Evolutionary conservation across 2,113 vertebrate species (phyloP).

Genomic region (Poeciliopsis turrubarensis): DNA sequence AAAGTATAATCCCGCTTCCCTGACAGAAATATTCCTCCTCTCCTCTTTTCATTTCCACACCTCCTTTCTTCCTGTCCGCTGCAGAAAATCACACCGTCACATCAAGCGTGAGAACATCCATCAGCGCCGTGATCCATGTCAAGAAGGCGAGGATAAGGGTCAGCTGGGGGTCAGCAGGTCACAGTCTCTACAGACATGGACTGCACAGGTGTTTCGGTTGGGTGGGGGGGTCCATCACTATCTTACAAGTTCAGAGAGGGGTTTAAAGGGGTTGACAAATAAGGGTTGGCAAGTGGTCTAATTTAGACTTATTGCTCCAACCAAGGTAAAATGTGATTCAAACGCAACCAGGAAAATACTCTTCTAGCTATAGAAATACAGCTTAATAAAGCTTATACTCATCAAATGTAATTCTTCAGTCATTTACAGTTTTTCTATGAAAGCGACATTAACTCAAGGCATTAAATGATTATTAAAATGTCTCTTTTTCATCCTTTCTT

Average conservation of each 20-base stretch:
- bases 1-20: background rate
- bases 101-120: constrained; percentile 63
- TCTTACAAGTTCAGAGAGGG: constrained; percentile 23
- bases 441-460: too few relatives aligned
- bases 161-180: constrained; percentile 38
- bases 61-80: constrained; percentile 29
- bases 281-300: background rate
- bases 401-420: too few relatives aligned
- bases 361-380: too few relatives aligned
- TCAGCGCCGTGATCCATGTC: constrained; percentile 56
- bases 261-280: constrained; percentile 18
- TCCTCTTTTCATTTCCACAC: constrained; percentile 17
- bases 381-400: too few relatives aligned
- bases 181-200: constrained; percentile 12
- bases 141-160: constrained; percentile 52
- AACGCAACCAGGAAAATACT: background rate
- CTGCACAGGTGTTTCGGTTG: constrained; percentile 56
- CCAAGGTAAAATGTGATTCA: background rate
- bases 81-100: constrained; percentile 52
- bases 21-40: background rate
- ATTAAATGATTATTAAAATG: too few relatives aligned
- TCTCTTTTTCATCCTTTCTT: too few relatives aligned
- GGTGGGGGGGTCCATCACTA: constrained; percentile 2
- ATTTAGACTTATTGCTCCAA: background rate
- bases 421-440: too few relatives aligned